phyloP scores from a whole-genome alignment of 2,888 invertebrate genomes.

The Erannis defoliaria region DNA sequence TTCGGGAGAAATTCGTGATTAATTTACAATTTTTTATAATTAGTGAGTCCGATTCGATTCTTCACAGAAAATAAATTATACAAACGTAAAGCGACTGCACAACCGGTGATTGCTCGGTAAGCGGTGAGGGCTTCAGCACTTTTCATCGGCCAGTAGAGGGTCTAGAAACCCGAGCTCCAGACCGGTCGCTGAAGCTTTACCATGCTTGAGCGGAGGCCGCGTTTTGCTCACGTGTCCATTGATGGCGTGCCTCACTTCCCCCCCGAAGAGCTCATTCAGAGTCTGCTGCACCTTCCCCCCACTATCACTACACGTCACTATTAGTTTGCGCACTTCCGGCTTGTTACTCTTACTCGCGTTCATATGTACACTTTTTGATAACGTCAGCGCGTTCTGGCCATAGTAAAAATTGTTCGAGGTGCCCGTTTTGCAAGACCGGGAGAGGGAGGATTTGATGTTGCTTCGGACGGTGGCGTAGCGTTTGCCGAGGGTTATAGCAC shows the following conservation, averaged over 20 bases:
- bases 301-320: slow-evolving; percentile 78
- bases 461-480: slow-evolving; percentile 81
- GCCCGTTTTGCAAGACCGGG: slow-evolving; percentile 71
- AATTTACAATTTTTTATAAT: slow-evolving; percentile 65
- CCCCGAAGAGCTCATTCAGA: slow-evolving; percentile 70
- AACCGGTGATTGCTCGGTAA: slow-evolving; percentile 70
- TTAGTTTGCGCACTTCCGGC: slow-evolving; percentile 81
- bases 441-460: slow-evolving; percentile 79
- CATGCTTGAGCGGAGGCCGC: slow-evolving; percentile 55
- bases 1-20: slow-evolving; percentile 73
- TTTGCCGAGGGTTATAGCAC: slow-evolving; percentile 84
- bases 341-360: slow-evolving; percentile 77
- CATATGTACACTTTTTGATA: slow-evolving; percentile 79
- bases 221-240: slow-evolving; percentile 66
- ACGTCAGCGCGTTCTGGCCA: slow-evolving; percentile 68
- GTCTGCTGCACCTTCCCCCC: slow-evolving; percentile 64
- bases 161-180: slow-evolving; percentile 81
- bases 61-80: slow-evolving; percentile 83
- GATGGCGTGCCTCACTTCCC: slow-evolving; percentile 62
- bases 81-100: slow-evolving; percentile 78
- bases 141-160: slow-evolving; percentile 82
- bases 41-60: slow-evolving; percentile 72
- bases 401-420: slow-evolving; percentile 72
- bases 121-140: slow-evolving; percentile 71
- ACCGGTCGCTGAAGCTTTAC: slow-evolving; percentile 64